Percentiles rank a stretch among this genome's conserved stretches.
Evolutionary conservation across 2,113 vertebrate genomes (phyloP).

Genomic region (Zapus hudsonius): DNA sequence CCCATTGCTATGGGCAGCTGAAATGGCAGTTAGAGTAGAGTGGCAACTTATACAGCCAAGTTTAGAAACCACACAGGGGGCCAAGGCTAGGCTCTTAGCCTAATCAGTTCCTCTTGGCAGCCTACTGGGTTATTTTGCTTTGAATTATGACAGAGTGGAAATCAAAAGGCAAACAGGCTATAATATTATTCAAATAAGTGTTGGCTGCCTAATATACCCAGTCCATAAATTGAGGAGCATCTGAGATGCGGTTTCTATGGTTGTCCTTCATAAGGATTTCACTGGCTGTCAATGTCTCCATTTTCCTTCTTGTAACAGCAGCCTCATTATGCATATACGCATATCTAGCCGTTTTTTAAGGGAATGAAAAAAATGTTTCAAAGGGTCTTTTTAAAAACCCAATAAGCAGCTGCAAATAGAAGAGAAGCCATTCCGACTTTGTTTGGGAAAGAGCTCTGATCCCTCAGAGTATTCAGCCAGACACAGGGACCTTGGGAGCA

Average conservation of each 20-base stretch:
- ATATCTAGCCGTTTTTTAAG: slow-evolving; percentile 76
- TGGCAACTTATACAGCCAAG: background rate
- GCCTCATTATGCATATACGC: slow-evolving; percentile 29
- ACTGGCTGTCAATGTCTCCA: slow-evolving; percentile 54
- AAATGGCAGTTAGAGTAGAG: background rate
- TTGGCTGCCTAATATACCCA: slow-evolving; percentile 31
- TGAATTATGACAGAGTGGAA: slow-evolving; percentile 28
- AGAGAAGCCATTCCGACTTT: slow-evolving; percentile 76
- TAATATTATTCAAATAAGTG: background rate
- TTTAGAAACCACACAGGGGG: slow-evolving; percentile 15
- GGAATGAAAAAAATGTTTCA: slow-evolving; percentile 74
- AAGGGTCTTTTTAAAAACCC: slow-evolving; percentile 81
- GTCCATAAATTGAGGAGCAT: slow-evolving; percentile 30
- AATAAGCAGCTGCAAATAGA: slow-evolving; percentile 83
- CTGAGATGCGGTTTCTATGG: slow-evolving; percentile 53
- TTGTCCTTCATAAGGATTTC: slow-evolving; percentile 37
- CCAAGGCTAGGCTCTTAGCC: background rate
- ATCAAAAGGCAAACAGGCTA: background rate
- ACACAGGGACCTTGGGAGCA: slow-evolving; percentile 77
- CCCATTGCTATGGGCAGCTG: background rate
- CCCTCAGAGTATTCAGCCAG: slow-evolving; percentile 81
- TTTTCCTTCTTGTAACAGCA: slow-evolving; percentile 58
- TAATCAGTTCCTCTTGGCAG: background rate
- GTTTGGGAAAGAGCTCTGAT: slow-evolving; percentile 81
- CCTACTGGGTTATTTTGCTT: slow-evolving; percentile 14